phyloP scores from a whole-genome alignment of 2,113 vertebrate species.

The Todiramphus chloris region DNA sequence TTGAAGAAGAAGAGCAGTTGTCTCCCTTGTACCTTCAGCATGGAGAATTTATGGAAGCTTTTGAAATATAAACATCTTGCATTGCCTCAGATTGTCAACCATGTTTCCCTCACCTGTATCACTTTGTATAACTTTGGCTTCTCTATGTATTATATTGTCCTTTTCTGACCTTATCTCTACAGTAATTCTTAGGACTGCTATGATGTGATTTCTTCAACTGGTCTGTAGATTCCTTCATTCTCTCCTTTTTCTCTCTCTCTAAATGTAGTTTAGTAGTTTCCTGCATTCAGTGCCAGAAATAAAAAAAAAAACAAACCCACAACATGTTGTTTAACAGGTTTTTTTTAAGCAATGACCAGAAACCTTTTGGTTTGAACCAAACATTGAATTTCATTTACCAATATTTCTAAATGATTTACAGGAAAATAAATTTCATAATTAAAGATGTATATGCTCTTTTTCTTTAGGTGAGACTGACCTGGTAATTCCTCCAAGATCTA shows the following conservation, averaged over 20 bases:
- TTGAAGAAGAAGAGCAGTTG: not conserved
- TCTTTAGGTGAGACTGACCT: not conserved
- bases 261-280: not conserved
- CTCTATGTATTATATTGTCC: accelerated
- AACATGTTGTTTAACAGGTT: not conserved
- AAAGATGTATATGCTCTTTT: not conserved
- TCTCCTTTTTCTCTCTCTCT: not conserved
- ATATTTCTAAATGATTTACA: not conserved
- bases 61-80: not conserved
- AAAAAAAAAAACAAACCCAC: not conserved
- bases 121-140: not conserved
- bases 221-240: not conserved
- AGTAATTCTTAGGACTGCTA: not conserved
- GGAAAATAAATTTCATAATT: not conserved
- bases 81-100: not conserved
- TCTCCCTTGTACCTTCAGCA: not conserved
- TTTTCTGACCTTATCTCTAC: not conserved
- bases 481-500: not conserved
- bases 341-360: not conserved
- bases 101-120: not conserved
- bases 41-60: not conserved
- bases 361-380: not conserved
- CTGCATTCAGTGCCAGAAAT: not conserved
- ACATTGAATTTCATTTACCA: not conserved
- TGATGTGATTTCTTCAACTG: accelerated